Evolutionary conservation across 2,888 invertebrate species (phyloP), one percentile per base, ranked within the genome.

Genomic region (Sarcophaga carnaria): DNA sequence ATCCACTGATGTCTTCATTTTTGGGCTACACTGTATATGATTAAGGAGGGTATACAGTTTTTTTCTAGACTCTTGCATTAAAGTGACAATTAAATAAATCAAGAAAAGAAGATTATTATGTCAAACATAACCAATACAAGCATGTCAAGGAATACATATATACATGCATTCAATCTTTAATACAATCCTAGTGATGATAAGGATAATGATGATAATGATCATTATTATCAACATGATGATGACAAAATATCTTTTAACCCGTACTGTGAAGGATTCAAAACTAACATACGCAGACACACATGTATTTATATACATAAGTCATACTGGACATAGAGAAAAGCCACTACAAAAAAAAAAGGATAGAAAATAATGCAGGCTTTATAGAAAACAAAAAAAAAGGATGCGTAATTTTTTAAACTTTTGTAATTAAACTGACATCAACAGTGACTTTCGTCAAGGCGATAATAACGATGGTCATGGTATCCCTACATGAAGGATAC

Each of bases 71-170:
- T 47, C 72, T 71, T 14, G 88, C 90, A 89, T 91, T 90, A 91
- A 91, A 92, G 90, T 91, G 91, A 91, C 91, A 92, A 91, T 92
- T 91, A 92, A 91, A 92, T 91, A 90, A 91, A 91, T 91, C 91
- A 92, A 89, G 89, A 79, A 54, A 75, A 87, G 49, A 67, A 84
- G 87, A 84, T 87, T 87, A 87, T 84, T 67, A 71, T 87, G 87
- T 84, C 87, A 84, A 87, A 81, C 84, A 87, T 79, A 80, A 78
- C 60, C 74, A 76, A 80, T 79, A 79, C 63, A 76, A n/a, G 14
- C 54, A 54, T 54, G 5, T 4, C 14, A 17, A 0, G 17, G 54
- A 14, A 17, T 0, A 54, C 54, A 54, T 17, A 54, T 5, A 10
- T 3, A 54, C 54, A 54, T 17, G 3, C 8, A 22, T 22, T 1